Percentiles rank a stretch among this genome's conserved stretches.
Evolutionary conservation across 2,888 invertebrate species (phyloP).

Genomic region (Bedellia somnulentella): DNA sequence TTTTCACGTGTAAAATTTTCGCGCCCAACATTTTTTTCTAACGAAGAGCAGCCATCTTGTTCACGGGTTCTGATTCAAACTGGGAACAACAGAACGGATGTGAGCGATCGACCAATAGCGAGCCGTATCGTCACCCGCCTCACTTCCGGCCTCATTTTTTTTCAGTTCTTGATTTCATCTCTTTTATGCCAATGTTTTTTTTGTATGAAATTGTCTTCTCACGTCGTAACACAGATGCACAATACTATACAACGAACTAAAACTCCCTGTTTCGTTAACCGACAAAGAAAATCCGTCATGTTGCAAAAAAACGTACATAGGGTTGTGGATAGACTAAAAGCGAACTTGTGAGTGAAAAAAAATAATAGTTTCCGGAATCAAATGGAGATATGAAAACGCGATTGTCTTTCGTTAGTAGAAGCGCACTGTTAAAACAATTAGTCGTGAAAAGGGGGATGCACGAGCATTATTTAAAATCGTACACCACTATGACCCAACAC

Average conservation of each 20-base stretch:
- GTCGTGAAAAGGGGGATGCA: slow-evolving; percentile 50
- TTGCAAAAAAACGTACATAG: slow-evolving; percentile 37
- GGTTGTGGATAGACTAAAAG: slow-evolving; percentile 56
- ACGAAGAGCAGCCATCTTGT: slow-evolving; percentile 6
- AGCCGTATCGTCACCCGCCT: slow-evolving; percentile 52
- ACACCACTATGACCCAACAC: slow-evolving; percentile 33
- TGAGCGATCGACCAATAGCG: slow-evolving; percentile 42
- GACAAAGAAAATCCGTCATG: slow-evolving; percentile 31
- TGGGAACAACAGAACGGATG: slow-evolving; percentile 51
- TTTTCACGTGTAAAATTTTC: too few relatives aligned
- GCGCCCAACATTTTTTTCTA: too few relatives aligned
- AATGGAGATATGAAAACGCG: slow-evolving; percentile 27
- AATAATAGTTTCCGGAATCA: slow-evolving; percentile 17
- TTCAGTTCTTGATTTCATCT: too few relatives aligned
- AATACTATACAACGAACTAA: slow-evolving; percentile 39
- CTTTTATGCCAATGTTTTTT: too few relatives aligned
- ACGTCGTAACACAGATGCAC: slow-evolving; percentile 53
- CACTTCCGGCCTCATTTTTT: slow-evolving; percentile 35
- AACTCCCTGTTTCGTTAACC: slow-evolving; percentile 36
- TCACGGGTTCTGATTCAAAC: slow-evolving; percentile 58
- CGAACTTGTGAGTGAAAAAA: slow-evolving; percentile 16
- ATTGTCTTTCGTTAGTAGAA: slow-evolving; percentile 46
- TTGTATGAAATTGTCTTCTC: slow-evolving; percentile 17
- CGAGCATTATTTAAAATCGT: slow-evolving; percentile 30
- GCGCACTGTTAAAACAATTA: slow-evolving; percentile 45